Evolutionary conservation across 2,113 vertebrate species (phyloP).

Genomic region (Alethe diademata): DNA sequence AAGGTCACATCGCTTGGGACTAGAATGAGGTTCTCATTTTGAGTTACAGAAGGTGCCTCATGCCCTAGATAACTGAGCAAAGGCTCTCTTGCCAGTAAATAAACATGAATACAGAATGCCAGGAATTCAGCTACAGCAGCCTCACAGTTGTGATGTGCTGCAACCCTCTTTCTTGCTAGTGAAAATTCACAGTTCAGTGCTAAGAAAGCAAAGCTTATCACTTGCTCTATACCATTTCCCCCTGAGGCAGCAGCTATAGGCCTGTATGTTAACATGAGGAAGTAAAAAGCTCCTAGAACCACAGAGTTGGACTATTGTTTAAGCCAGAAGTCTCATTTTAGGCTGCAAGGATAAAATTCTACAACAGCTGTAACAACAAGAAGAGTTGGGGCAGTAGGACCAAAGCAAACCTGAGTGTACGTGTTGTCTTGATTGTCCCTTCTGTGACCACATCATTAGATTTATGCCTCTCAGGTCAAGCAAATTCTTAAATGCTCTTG

Average conservation of each 20-base stretch:
- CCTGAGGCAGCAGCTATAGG: background rate
- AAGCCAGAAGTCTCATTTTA: background rate
- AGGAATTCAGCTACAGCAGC: background rate
- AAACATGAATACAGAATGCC: background rate
- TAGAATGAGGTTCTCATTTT: background rate
- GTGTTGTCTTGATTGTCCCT: background rate
- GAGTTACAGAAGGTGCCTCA: background rate
- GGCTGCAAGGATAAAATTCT: background rate
- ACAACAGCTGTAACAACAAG: background rate
- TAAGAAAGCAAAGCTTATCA: background rate
- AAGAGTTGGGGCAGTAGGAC: background rate
- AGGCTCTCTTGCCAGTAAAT: background rate
- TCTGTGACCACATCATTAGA: rapidly evolving
- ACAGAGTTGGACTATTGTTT: background rate
- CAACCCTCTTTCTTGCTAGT: background rate
- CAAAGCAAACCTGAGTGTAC: background rate
- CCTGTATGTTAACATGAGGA: background rate
- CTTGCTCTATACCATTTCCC: background rate
- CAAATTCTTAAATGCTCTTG: background rate
- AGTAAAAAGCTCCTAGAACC: background rate
- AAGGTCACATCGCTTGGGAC: background rate
- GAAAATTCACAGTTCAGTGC: background rate
- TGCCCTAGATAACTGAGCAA: background rate
- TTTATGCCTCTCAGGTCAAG: background rate
- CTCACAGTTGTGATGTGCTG: background rate